phyloP scores from a whole-genome alignment of 2,797 vertebrate species.

The Graptemys geographica region DNA sequence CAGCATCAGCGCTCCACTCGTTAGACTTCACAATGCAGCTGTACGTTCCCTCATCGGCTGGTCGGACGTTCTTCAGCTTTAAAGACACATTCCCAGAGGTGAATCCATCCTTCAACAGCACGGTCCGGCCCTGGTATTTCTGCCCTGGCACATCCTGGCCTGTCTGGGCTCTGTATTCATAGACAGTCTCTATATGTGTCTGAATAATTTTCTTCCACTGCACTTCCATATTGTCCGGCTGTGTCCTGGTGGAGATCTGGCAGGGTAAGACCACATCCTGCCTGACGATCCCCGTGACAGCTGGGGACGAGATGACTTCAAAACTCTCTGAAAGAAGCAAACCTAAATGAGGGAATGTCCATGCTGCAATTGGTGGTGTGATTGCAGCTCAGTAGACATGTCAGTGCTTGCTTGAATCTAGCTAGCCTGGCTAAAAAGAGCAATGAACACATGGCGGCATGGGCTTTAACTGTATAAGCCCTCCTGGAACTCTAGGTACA shows the following conservation, averaged over 20 bases:
- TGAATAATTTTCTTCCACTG: neutral
- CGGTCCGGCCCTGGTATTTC: neutral
- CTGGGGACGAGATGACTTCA: neutral
- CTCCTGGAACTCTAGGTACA: neutral
- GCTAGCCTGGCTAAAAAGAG: neutral
- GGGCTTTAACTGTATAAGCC: accelerated
- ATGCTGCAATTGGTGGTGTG: too few relatives aligned
- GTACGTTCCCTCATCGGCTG: neutral
- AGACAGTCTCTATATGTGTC: neutral
- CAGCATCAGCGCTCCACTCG: accelerated
- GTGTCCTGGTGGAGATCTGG: neutral
- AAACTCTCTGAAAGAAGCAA: neutral
- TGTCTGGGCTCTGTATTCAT: accelerated
- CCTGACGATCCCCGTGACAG: neutral
- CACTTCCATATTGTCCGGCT: neutral
- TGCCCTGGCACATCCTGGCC: neutral
- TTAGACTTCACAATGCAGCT: neutral
- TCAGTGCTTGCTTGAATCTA: neutral
- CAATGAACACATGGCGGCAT: too few relatives aligned
- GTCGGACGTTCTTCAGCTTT: neutral
- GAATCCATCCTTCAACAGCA: neutral
- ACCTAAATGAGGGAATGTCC: neutral
- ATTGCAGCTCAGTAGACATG: neutral
- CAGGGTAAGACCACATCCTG: neutral
- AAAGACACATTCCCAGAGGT: slow-evolving; percentile 8